Base-by-base conservation (phyloP, 1,140 invertebrate genomes). In the Matsumurasca onukii region DNA sequence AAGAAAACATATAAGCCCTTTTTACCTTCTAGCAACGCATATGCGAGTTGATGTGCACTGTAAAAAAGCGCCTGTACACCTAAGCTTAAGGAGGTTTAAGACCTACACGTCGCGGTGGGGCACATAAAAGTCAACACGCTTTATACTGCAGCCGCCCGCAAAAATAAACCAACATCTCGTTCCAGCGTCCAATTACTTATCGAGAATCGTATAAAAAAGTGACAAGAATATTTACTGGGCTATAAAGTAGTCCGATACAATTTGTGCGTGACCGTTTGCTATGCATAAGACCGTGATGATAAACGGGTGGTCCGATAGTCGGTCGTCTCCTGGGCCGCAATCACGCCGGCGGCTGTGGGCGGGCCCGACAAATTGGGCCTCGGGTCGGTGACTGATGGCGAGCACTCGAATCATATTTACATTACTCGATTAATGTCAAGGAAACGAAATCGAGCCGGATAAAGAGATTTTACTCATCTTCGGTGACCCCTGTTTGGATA, bases 111-210 rank as follows among this genome's bases (percentile, higher is more conserved):
- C n/a, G n/a, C n/a, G n/a, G n/a, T n/a, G n/a, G n/a, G n/a, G n/a
- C n/a, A n/a, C n/a, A n/a, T n/a, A n/a, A n/a, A n/a, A n/a, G n/a
- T n/a, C n/a, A n/a, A n/a, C n/a, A n/a, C n/a, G n/a, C n/a, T n/a
- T n/a, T n/a, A n/a, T n/a, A 39, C 34, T 17, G 34, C 34, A 5
- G 34, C 17, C 5, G 17, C 17, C 22, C 24, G 55, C 25, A 27
- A 59, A 59, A 59, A 59, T 59, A 59, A 27, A 59, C 55, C 55
- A 9, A 5, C 55, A 13, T 59, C 34, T 59, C 55, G 55, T 59
- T 59, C 55, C 55, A 59, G 24, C 24, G 55, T 59, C 55, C 55
- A 59, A 59, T 59, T 59, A 59, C 55, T 27, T 39, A 59, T 59
- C 25, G 24, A 3, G 55, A 59, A 59, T 59, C 55, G 30, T 59